These are phyloP conservation scores for Halcyon leucocephala DNA, from an alignment of 2,797 vertebrate species.

Conservation along the genomic window DNA sequence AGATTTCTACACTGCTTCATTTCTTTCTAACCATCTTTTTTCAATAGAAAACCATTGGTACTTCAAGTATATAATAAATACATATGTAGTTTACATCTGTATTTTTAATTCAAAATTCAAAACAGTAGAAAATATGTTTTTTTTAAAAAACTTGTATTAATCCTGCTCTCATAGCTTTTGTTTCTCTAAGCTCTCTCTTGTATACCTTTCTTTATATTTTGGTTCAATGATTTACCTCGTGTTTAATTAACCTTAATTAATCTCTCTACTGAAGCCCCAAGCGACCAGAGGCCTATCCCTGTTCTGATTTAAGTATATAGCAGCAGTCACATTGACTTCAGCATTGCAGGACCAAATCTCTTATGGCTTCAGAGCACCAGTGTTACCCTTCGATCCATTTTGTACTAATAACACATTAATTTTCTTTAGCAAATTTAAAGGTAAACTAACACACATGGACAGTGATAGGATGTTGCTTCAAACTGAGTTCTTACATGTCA, in stretches of 20 bases:
- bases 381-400: background rate
- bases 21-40: background rate
- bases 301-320: background rate
- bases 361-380: background rate
- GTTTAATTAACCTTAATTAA: conserved; percentile 45
- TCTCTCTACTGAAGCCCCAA: background rate
- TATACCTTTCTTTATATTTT: background rate
- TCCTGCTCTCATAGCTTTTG: background rate
- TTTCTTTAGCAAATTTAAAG: background rate
- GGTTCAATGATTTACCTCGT: background rate
- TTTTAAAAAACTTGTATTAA: background rate
- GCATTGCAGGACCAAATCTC: background rate
- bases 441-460: background rate
- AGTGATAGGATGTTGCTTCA: background rate
- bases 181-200: background rate
- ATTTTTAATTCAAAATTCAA: background rate
- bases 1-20: background rate
- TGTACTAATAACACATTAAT: background rate
- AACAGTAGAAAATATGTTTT: background rate
- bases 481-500: background rate
- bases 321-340: background rate
- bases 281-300: background rate
- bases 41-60: background rate
- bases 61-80: background rate
- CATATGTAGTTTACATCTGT: too few relatives aligned